Evolutionary conservation across 2,888 invertebrate genomes (phyloP).

Genomic region (Dusona sp.): DNA sequence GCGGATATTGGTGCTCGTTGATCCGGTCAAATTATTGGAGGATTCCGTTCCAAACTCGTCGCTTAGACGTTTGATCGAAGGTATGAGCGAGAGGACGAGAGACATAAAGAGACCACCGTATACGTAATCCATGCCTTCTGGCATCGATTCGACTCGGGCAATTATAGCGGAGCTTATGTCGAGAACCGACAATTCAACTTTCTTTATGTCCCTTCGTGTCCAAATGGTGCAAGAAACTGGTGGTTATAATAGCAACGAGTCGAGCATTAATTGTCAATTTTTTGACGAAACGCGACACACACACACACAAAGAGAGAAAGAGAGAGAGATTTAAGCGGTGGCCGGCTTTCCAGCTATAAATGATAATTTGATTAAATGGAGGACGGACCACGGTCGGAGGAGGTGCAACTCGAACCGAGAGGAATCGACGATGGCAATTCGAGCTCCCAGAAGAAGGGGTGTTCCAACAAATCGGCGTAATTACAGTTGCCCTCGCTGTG

Average conservation of each 20-base stretch:
- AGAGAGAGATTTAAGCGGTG: neutral
- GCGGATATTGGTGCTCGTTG: conserved; percentile 70
- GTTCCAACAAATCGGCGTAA: conserved; percentile 84
- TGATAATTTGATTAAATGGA: neutral
- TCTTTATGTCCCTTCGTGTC: conserved; percentile 95
- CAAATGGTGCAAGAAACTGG: conserved; percentile 98
- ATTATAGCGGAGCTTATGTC: conserved; percentile 98
- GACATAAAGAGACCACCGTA: conserved; percentile 89
- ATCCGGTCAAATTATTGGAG: conserved; percentile 77
- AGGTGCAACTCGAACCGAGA: conserved; percentile 89
- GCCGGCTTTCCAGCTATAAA: neutral
- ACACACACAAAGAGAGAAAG: no score
- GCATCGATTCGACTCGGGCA: conserved; percentile 93
- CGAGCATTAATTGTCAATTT: neutral
- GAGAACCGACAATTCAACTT: conserved; percentile 96
- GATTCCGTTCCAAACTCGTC: conserved; percentile 81
- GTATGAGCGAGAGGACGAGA: conserved; percentile 87
- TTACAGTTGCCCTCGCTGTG: conserved; percentile 82
- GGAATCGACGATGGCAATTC: conserved; percentile 91
- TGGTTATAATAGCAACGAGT: neutral
- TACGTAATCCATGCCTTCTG: conserved; percentile 92
- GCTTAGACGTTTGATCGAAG: conserved; percentile 86
- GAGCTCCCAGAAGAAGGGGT: conserved; percentile 88
- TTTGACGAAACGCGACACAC: no score
- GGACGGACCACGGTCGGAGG: conserved; percentile 90